A percentile compares a stretch with the other conserved stretches of the same genome.
phyloP scores from a whole-genome alignment of 2,797 vertebrate genomes.

The Poliocrania exsul region DNA sequence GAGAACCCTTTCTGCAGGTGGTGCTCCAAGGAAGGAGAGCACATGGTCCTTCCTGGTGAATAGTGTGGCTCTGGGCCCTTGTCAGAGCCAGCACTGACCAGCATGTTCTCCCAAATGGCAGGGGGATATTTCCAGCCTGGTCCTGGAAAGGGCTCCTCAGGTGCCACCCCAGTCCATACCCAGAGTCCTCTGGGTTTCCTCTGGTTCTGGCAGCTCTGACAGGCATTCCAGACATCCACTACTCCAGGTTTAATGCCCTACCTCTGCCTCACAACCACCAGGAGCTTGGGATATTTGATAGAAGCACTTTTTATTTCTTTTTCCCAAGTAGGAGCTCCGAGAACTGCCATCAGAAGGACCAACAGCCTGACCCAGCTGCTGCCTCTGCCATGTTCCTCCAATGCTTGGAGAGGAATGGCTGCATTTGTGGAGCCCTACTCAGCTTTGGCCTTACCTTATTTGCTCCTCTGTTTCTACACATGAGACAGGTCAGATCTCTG shows the following conservation, averaged over 20 bases:
- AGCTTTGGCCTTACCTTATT: neutral
- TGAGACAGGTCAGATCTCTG: neutral
- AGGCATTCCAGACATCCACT: neutral
- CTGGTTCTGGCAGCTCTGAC: neutral
- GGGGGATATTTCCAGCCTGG: neutral
- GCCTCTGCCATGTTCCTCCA: neutral
- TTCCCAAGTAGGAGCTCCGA: neutral
- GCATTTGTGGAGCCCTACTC: neutral
- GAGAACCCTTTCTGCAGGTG: neutral
- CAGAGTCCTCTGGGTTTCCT: neutral
- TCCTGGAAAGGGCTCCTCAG: neutral
- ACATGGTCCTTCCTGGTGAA: accelerated
- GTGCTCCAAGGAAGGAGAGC: neutral
- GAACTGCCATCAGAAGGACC: neutral
- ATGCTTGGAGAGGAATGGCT: neutral
- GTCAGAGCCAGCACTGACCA: neutral
- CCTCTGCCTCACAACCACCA: neutral
- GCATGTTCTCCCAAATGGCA: neutral
- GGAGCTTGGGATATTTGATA: neutral
- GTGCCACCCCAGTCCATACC: too few relatives aligned
- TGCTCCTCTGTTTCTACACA: neutral
- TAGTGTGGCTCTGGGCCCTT: too few relatives aligned
- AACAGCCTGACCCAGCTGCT: neutral
- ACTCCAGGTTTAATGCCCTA: neutral
- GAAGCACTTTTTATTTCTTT: neutral